Evolutionary conservation across 1,140 invertebrate genomes (phyloP).

Genomic region (Drosophila erecta): DNA sequence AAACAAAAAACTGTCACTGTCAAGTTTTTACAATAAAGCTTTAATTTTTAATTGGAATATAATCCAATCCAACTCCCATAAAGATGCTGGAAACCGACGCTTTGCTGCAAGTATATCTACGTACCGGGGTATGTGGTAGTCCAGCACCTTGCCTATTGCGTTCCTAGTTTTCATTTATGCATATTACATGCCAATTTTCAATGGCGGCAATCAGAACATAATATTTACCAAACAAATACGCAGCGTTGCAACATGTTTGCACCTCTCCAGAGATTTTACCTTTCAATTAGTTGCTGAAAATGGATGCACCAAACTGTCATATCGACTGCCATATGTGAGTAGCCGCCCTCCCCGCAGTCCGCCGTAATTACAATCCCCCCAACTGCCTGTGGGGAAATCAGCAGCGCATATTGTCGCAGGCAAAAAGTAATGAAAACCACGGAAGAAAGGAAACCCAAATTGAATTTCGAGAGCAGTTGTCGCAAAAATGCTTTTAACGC

Average conservation of each 20-base stretch:
- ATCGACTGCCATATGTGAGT: conserved; percentile 51
- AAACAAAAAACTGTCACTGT: too few species aligned
- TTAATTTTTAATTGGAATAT: too few species aligned
- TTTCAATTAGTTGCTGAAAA: conserved; percentile 52
- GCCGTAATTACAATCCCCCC: conserved; percentile 62
- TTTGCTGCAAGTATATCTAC: too few species aligned
- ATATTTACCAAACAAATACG: conserved; percentile 13
- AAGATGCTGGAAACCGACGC: too few species aligned
- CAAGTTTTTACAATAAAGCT: too few species aligned
- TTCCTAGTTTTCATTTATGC: background rate
- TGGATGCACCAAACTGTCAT: conserved; percentile 53
- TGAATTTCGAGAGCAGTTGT: conserved; percentile 41
- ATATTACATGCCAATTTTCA: conserved; percentile 5
- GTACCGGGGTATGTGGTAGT: too few species aligned
- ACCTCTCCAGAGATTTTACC: conserved; percentile 29
- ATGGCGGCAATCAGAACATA: conserved; percentile 16
- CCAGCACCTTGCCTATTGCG: too few species aligned
- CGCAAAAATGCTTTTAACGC: conserved; percentile 60
- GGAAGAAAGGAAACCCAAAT: conserved; percentile 32
- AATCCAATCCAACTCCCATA: too few species aligned
- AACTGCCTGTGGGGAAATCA: conserved; percentile 63
- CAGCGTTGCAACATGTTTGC: background rate
- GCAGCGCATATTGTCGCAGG: conserved; percentile 40
- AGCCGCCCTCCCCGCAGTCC: conserved; percentile 10
- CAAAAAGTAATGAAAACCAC: conserved; percentile 37